These are phyloP conservation scores for Cryptus armator DNA, from an alignment of 2,888 invertebrate genomes.

Conservation along the genomic window DNA sequence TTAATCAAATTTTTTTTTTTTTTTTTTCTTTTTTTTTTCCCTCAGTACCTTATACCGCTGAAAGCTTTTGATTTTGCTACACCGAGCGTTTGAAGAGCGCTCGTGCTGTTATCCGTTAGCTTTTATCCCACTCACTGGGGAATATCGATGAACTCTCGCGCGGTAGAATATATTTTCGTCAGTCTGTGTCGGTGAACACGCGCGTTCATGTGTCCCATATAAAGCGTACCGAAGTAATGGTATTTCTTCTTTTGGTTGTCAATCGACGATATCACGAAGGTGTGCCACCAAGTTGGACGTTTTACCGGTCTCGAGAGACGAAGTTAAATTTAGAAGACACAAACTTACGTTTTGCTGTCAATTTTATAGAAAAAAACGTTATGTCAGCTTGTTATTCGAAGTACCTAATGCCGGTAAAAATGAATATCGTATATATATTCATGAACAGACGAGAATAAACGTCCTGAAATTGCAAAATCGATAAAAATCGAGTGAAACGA, in stretches of 20 bases:
- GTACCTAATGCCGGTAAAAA: neutral
- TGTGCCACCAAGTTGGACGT: neutral
- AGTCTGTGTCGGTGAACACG: neutral
- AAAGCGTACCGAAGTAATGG: no score
- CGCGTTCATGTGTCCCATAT: neutral
- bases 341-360: neutral
- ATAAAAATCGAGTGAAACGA: neutral
- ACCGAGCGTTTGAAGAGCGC: neutral
- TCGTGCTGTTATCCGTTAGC: neutral
- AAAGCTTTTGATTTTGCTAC: slow-evolving; percentile 18
- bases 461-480: neutral
- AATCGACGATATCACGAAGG: slow-evolving; percentile 1
- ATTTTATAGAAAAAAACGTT: neutral
- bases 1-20: neutral
- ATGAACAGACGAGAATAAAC: neutral
- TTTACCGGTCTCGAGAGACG: neutral
- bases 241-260: neutral
- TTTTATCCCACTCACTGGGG: slow-evolving; percentile 11
- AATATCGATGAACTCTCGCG: neutral
- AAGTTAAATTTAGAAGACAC: neutral
- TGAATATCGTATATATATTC: neutral
- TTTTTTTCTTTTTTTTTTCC: no score
- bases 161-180: slow-evolving; percentile 4
- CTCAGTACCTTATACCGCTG: neutral
- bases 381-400: neutral